Evolutionary conservation across 2,113 vertebrate genomes (phyloP), one percentile per base, ranked within the genome.

Genomic region (Ptychochromis oligacanthus): DNA sequence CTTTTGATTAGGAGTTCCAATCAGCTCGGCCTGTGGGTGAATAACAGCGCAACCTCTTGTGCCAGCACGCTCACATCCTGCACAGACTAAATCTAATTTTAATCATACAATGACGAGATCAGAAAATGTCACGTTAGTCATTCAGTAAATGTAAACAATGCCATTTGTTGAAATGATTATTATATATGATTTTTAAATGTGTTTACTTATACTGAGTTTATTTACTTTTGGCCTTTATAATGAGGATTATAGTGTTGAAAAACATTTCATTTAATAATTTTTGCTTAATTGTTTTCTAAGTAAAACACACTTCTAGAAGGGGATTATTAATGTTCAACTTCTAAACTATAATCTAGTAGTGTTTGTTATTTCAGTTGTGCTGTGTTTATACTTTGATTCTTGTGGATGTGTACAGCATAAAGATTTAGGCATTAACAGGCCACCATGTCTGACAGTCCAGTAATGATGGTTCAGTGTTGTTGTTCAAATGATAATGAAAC

Each of bases 1-100:
- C 57, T 67, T 86, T 83, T 76, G 89, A 91, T 91, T 85, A 82
- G 79, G 34, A 58, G 4, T 20, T 88, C 84, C 82, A 79, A 83
- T 92, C 84, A 86, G 79, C 26, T 36, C 2, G 75, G 72, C 72
- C 77, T 3, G 65, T 38, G 24, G 72, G 77, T 79, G 81, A 78
- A 17, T 75, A 59, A 31, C 62, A 54, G 57, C 59, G 26, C 74
- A 11, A 31, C 70, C 54, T 59, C 43, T 56, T 4, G 34, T 72
- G 60, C 61, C 54, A 24, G 26, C 26, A 5, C 7, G 31, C 58
- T 57, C 60, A 12, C 46, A 72, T 12, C 28, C 40, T 34, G 28
- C 24, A 8, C 58, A 17, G 17, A 22, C 59, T 13, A 1, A 56
- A 77, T 61, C 7, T 14, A 62, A 82, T 87, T 88, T 65, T 49